Conservation (phyloP, 2,113 vertebrate genomes). For the Scomber japonicus region DNA sequence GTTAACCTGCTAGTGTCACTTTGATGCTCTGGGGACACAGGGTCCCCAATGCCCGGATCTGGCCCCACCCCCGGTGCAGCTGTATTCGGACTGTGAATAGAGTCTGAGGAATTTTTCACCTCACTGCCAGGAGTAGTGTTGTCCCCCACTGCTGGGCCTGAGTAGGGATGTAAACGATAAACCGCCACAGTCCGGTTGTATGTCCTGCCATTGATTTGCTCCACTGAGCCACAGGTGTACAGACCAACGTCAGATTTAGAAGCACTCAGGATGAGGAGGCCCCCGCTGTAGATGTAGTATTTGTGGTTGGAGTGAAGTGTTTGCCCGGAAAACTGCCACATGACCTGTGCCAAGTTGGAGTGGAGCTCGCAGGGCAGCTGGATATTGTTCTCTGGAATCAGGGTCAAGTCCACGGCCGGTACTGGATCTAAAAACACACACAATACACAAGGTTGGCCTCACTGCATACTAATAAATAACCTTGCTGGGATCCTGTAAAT, state of each 20-base stretch:
- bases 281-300: slow-evolving; percentile 73
- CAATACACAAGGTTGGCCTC: slow-evolving; percentile 26
- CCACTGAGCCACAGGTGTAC: slow-evolving; percentile 77
- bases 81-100: slow-evolving; percentile 3
- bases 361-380: slow-evolving; percentile 72
- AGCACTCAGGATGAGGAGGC: slow-evolving; percentile 75
- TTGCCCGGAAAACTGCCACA: slow-evolving; percentile 74
- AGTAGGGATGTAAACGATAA: slow-evolving; percentile 64
- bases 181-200: slow-evolving; percentile 62
- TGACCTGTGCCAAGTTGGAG: slow-evolving; percentile 80
- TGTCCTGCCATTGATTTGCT: slow-evolving; percentile 64
- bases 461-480: background rate
- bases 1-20: slow-evolving; percentile 34
- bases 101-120: slow-evolving; percentile 20
- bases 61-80: background rate
- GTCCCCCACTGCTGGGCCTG: background rate
- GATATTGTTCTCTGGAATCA: slow-evolving; percentile 75
- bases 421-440: slow-evolving; percentile 63
- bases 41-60: background rate
- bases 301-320: slow-evolving; percentile 63
- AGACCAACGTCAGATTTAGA: slow-evolving; percentile 65
- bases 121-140: slow-evolving; percentile 33
- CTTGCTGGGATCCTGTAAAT: background rate
- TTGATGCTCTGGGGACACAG: slow-evolving; percentile 4
- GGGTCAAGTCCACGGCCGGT: slow-evolving; percentile 38